Base-by-base conservation (phyloP, 2,888 invertebrate genomes). In the Lasioglossum oenotherae region DNA sequence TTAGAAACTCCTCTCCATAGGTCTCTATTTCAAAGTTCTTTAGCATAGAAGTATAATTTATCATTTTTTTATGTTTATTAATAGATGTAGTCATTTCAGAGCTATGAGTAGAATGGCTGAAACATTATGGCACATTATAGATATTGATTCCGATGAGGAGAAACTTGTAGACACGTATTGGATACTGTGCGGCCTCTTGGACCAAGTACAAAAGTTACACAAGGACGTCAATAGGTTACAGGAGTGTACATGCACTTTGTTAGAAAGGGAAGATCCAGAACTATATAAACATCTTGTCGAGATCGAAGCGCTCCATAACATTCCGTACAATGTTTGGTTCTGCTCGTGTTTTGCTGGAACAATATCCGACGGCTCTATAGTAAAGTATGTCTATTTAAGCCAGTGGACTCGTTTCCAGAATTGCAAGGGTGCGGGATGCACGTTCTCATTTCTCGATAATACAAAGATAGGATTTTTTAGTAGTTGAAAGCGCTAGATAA, bases 281-380 rank as follows among this genome's bases (percentile, higher is more conserved):
- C 95, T 98, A 8, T 97, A 96, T 92, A 97, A 96, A 87, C 97
- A 98, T 93, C 95, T 98, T 71, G 95, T 96, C n/a, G 96, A 96
- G 71, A 96, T 97, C 77, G 96, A 96, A 78, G 96, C 97, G 0
- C 95, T 97, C 88, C 96, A 97, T 81, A 95, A 95, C 83, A 95
- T 98, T 74, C 97, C 98, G 0, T 95, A 98, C 72, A 96, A 97
- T 57, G 96, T 96, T 90, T 98, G 98, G 98, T 98, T 98, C 94
- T 96, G 97, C 81, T 97, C 97, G 78, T 98, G 98, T 93, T 98
- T 98, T 95, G 98, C 98, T 76, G 97, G 97, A 6, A 96, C 98
- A 19, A 96, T 99, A 77, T 97, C 97, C 91, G 97, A 98, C 91
- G 97, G 97, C 12, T 97, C 98, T 12, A 96, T 98, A 81, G 97